Evolutionary conservation across 2,888 invertebrate species (phyloP), one percentile per base, ranked within the genome.

Genomic region (Tachina fera): DNA sequence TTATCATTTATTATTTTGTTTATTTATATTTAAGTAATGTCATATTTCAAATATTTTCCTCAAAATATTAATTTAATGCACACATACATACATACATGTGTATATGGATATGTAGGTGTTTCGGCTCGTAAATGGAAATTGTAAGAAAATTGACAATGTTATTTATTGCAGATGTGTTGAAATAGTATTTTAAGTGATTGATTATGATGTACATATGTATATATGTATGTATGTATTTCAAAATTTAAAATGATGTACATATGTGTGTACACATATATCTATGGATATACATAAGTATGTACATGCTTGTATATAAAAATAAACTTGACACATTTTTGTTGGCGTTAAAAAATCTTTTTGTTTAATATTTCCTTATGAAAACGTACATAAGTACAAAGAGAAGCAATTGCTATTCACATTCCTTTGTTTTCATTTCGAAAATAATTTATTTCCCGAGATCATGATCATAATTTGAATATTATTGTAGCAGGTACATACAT

Each of bases 271-370:
- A 31, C 51, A 67, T 1, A 31, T 68, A 68, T 5, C 3, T 43
- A 43, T 72, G 4, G 10, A 22, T 60, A 39, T 10, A 60, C 8
- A 8, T 22, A 60, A 5, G n/a, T 60, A 39, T 22, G 14, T 49
- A 49, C 49, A 49, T 49, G n/a, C 49, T 4, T 5, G 13, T 19
- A 61, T 31, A 74, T 56, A 43, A 76, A 76, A 76, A 77, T 83
- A 83, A 77, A 77, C 77, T 83, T 83, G 72, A 83, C 83, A 83
- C 72, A 83, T 77, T 81, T 83, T 58, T 60, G 65, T 31, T 83
- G 67, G 47, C n/a, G 22, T 43, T 1, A 41, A 39, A 70, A 31
- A 65, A 68, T 49, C 5, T 45, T 71, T 63, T 67, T 63, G 39
- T 47, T 77, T 72, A 31, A 72, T 53, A 77, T 72, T 77, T 83